phyloP scores from a whole-genome alignment of 1,140 invertebrate species.

The Tetraneura akinire region DNA sequence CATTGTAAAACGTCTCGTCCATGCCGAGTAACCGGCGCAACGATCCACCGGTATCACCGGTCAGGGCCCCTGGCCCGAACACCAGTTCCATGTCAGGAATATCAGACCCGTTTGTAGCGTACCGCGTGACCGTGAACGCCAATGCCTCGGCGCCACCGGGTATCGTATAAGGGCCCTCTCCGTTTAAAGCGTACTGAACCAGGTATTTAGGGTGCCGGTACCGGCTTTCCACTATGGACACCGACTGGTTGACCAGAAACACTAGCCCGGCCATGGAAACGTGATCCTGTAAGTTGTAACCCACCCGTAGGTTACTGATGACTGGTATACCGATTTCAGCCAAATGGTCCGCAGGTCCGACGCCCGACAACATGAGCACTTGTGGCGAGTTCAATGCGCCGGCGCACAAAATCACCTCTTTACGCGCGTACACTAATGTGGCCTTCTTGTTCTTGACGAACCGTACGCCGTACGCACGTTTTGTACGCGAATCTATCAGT shows the following conservation, averaged over 20 bases:
- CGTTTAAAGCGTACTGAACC: slow-evolving; percentile 58
- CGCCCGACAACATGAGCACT: slow-evolving; percentile 73
- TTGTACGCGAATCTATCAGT: slow-evolving; percentile 65
- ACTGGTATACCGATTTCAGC: slow-evolving; percentile 68
- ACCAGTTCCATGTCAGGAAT: slow-evolving; percentile 78
- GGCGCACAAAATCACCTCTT: slow-evolving; percentile 71
- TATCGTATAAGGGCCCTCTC: slow-evolving; percentile 58
- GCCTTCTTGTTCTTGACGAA: slow-evolving; percentile 63
- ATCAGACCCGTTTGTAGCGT: slow-evolving; percentile 55
- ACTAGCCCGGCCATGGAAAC: slow-evolving; percentile 65
- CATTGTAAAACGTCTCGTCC: slow-evolving; percentile 54
- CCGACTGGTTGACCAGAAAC: slow-evolving; percentile 61
- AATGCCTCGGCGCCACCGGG: slow-evolving; percentile 60
- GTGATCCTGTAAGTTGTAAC: slow-evolving; percentile 66
- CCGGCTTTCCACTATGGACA: slow-evolving; percentile 64
- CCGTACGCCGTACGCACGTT: slow-evolving; percentile 68
- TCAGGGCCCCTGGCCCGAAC: slow-evolving; percentile 72
- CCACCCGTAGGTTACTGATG: slow-evolving; percentile 64
- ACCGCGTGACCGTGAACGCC: slow-evolving; percentile 59
- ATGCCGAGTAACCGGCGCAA: slow-evolving; percentile 61
- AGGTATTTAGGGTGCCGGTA: slow-evolving; percentile 70
- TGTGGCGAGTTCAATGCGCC: slow-evolving; percentile 72
- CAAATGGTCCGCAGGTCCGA: slow-evolving; percentile 72
- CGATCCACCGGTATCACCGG: slow-evolving; percentile 72
- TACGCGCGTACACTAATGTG: slow-evolving; percentile 61